Conservation (phyloP, 2,113 vertebrate species). For the Perognathus longimembris region DNA sequence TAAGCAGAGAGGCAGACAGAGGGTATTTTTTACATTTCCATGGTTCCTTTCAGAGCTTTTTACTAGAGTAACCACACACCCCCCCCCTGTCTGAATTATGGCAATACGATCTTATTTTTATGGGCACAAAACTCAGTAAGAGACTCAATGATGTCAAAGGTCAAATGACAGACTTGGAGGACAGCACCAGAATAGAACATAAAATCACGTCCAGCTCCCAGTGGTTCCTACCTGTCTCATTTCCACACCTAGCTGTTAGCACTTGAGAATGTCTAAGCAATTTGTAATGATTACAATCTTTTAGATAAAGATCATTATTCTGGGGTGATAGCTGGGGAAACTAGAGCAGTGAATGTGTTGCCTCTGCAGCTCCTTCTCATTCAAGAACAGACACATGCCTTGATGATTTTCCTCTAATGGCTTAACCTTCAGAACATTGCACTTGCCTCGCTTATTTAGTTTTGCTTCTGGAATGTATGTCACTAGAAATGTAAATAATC, state of each 20-base stretch:
- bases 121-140: not conserved
- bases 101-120: slow-evolving; percentile 16
- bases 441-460: slow-evolving; percentile 44
- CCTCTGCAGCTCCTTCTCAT: not conserved
- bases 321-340: slow-evolving; percentile 16
- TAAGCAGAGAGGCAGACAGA: not conserved
- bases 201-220: not conserved
- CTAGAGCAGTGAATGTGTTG: not conserved
- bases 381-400: not conserved
- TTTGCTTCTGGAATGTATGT: slow-evolving; percentile 53
- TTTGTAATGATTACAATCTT: slow-evolving; percentile 47
- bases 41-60: not conserved
- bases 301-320: slow-evolving; percentile 31
- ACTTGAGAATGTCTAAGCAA: slow-evolving; percentile 33
- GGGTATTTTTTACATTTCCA: not conserved
- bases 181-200: not conserved
- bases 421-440: not conserved
- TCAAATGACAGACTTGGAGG: not conserved
- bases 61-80: not conserved
- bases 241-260: slow-evolving; percentile 30
- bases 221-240: not conserved
- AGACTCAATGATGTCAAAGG: not conserved
- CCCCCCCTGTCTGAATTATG: not conserved
- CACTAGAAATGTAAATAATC: slow-evolving; percentile 29
- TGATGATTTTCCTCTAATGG: slow-evolving; percentile 19